Conservation (phyloP, 1,140 invertebrate genomes). For the Drosophila pectinifera region DNA sequence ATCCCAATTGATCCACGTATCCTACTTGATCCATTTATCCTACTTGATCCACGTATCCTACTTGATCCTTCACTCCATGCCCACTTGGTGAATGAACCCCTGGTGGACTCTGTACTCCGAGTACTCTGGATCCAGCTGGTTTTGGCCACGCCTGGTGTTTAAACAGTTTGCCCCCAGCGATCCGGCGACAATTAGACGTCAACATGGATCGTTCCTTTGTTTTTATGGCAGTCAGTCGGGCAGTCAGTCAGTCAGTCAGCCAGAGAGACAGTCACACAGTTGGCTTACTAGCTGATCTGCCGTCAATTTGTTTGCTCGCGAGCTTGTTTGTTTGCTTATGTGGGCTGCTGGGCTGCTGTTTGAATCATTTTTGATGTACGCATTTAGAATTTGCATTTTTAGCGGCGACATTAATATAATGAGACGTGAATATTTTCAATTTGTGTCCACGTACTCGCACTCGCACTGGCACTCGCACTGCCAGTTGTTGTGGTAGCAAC, state of each 20-base stretch:
- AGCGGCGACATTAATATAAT: slow-evolving; percentile 55
- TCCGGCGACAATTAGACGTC: slow-evolving; percentile 34
- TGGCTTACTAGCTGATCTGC: slow-evolving; percentile 34
- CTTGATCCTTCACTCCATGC: not conserved
- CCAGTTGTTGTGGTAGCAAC: not conserved
- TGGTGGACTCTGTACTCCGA: not conserved
- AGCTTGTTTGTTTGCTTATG: slow-evolving; percentile 40
- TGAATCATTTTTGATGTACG: slow-evolving; percentile 47
- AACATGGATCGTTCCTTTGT: slow-evolving; percentile 23
- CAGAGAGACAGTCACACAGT: slow-evolving; percentile 2
- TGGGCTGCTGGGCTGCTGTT: slow-evolving; percentile 17
- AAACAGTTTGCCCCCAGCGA: slow-evolving; percentile 28
- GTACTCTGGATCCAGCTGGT: slow-evolving; percentile 7
- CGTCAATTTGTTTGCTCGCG: slow-evolving; percentile 37
- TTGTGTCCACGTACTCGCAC: slow-evolving; percentile 20
- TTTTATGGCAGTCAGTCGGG: slow-evolving; percentile 12
- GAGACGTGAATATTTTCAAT: slow-evolving; percentile 62
- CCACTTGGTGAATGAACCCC: slow-evolving; percentile 14
- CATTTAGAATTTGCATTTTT: slow-evolving; percentile 60
- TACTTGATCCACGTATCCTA: not conserved
- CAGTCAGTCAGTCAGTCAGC: not conserved
- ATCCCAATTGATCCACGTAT: not conserved
- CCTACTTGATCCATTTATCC: not conserved
- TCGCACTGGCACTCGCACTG: not conserved
- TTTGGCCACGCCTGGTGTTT: slow-evolving; percentile 13